Evolutionary conservation across 2,113 vertebrate species (phyloP).

Genomic region (Oriolus oriolus): DNA sequence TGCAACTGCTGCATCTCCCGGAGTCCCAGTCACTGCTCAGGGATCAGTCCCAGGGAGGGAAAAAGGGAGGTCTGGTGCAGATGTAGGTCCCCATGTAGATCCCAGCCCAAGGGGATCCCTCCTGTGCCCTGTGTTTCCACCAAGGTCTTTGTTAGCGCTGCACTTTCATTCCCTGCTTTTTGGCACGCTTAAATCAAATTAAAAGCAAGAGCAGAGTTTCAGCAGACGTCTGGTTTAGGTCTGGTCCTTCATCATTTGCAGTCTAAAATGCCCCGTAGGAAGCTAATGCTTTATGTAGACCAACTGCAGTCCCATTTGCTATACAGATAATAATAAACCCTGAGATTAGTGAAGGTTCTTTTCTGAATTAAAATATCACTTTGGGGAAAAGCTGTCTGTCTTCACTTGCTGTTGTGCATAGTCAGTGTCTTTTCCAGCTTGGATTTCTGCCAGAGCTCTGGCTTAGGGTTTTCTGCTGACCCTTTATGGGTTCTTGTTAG

Average conservation of each 20-base stretch:
- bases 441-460: slow-evolving; percentile 10
- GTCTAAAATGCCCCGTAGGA: slow-evolving; percentile 39
- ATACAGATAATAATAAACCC: slow-evolving; percentile 44
- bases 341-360: slow-evolving; percentile 33
- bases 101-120: not conserved
- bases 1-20: not conserved
- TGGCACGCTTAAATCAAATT: slow-evolving; percentile 5
- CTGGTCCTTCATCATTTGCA: slow-evolving; percentile 46
- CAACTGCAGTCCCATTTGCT: slow-evolving; percentile 45
- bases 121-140: not conserved
- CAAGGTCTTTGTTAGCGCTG: not conserved
- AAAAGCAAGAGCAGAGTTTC: slow-evolving; percentile 20
- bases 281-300: slow-evolving; percentile 27
- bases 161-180: slow-evolving; percentile 22
- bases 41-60: not conserved
- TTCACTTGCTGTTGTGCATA: not conserved
- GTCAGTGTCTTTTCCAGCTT: slow-evolving; percentile 23
- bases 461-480: not conserved
- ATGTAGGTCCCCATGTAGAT: rapidly evolving
- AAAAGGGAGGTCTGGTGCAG: not conserved
- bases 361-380: slow-evolving; percentile 59
- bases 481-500: not conserved
- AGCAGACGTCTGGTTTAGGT: slow-evolving; percentile 44
- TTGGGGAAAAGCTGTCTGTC: slow-evolving; percentile 21
- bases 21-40: not conserved